A percentile compares a stretch with the other conserved stretches of the same genome.
Conservation (phyloP, 2,888 invertebrate species). For the Campoplex capitator region DNA sequence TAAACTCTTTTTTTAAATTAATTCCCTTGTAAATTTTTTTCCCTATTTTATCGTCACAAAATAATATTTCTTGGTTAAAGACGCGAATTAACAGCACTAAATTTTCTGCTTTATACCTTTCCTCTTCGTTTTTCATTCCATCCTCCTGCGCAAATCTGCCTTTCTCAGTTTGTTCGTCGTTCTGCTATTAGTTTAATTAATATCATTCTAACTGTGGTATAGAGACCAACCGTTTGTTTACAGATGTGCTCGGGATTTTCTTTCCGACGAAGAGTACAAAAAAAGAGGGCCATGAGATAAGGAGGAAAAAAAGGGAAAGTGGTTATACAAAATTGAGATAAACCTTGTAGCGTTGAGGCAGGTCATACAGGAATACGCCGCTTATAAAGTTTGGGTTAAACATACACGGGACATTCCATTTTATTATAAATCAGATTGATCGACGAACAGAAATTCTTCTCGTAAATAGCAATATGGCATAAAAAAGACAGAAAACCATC, state of each 20-base stretch:
- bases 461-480: too few species aligned
- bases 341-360: constrained; percentile 49
- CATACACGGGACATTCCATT: too few species aligned
- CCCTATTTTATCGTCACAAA: not conserved
- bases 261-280: constrained; percentile 10
- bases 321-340: constrained; percentile 54
- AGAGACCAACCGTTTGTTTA: constrained; percentile 54
- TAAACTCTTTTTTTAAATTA: not conserved
- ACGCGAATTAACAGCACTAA: constrained; percentile 65
- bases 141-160: not conserved
- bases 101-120: constrained; percentile 12
- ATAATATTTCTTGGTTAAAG: constrained; percentile 58
- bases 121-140: constrained; percentile 6
- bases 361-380: constrained; percentile 24
- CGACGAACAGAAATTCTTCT: not conserved
- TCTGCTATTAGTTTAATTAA: constrained; percentile 66
- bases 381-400: not conserved
- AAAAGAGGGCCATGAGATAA: not conserved
- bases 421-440: not conserved
- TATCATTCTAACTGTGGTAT: constrained; percentile 63
- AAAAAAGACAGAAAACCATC: too few species aligned
- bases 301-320: constrained; percentile 35
- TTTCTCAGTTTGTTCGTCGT: constrained; percentile 30
- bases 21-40: not conserved
- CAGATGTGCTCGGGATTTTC: constrained; percentile 47